Evolutionary conservation across 2,797 vertebrate species (phyloP), one percentile per base, ranked within the genome.

Genomic region (Hirundo rustica): DNA sequence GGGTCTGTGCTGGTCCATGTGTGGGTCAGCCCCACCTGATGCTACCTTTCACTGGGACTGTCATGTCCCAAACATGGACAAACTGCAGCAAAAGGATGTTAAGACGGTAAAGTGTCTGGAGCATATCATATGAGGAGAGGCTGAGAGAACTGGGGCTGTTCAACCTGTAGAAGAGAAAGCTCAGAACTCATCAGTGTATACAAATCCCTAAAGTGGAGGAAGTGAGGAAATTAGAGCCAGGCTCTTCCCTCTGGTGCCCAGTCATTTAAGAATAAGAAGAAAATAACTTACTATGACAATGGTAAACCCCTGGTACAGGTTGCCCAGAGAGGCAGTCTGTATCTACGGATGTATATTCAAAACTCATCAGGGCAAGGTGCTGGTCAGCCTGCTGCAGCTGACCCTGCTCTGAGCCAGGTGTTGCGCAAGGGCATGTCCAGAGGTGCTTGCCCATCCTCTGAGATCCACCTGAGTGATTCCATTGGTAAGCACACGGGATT

Each of bases 1-100:
- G 60, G 40, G 16, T 82, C 38, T 80, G 45, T 68, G 45, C 34
- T 79, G 57, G 29, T 54, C 66, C 29, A 11, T 3, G 0, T 17
- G 14, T 54, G 40, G 16, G 10, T 73, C 55, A 73, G 62, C 38
- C 36, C 16, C 42, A 9, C 13, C 11, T 21, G 50, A 32, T 34
- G 23, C 29, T 71, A 1, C 32, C 29, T 4, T 6, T 1, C 1
- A 0, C n/a, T 67, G 50, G 13, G 16, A 47, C 23, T 58, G 47
- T 32, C 50, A 7, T 25, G 32, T 32, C 40, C 32, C 30, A 80
- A 30, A 25, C 12, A 16, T 0, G 1, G 44, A 36, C 38, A 7
- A 42, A 48, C 11, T 32, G 61, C 42, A 40, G 5, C 22, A 85
- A 66, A 66, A 13, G 32, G 30, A 17, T 2, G 3, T 7, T 38